Evolutionary conservation across 2,797 vertebrate genomes (phyloP), one percentile per base, ranked within the genome.

Genomic region (Fundulus diaphanus): DNA sequence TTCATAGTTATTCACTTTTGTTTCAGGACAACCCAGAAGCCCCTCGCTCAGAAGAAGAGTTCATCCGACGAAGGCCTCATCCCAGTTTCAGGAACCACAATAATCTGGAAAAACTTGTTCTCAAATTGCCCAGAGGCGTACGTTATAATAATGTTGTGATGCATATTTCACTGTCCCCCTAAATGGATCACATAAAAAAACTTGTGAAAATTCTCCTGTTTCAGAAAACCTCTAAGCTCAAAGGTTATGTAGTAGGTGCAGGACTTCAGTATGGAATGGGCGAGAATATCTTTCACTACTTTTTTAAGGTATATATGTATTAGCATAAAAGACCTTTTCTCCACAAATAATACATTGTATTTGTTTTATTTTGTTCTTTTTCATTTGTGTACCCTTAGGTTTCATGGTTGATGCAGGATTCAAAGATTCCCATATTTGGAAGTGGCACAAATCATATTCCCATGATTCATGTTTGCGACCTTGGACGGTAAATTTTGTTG

Each of bases 181-280:
- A 33, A 70, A 46, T 29, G 31, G 4, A 54, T 54, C 42, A 22
- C 3, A 57, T 29, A 6, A 31, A 13, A 31, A 13, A 49, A 6
- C 22, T 49, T n/a, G 1, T 2, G 44, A 29, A 8, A 40, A 37
- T 81, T 70, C 15, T 2, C 12, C 46, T 56, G n/a, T 80, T 74
- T 51, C 81, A 96, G 95, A 94, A 92, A 89, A 94, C 92, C 72
- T 85, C 91, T 59, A 93, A 89, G 80, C 93, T 99, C 24, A 69
- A 72, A 1, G 94, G 96, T 16, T 99, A 96, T 0, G 93, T 99
- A 42, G 84, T 99, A 59, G 94, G 95, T 27, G 88, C 94, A 29
- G 98, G 97, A 75, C 93, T 97, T 86, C 96, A 96, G 77, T 99
- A 99, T 18, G 98, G 98, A 89, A 90, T 91, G 82, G 98, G 93